Base-by-base conservation (phyloP, 2,888 invertebrate genomes). In the Drosophila anomelani region DNA sequence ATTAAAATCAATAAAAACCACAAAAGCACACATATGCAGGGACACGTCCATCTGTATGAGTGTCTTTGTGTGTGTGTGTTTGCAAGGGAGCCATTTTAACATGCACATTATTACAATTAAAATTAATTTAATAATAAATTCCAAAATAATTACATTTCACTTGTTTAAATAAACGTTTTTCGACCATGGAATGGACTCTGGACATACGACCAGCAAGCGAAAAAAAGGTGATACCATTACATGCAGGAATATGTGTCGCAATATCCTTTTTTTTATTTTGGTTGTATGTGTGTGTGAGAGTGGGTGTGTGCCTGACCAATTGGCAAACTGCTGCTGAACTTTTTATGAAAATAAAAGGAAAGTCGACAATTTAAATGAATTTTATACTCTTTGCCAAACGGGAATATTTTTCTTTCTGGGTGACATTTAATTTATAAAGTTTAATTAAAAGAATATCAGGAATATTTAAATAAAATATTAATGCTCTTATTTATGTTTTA, bases 121-220 rank as follows among this genome's bases (percentile, higher is more conserved):
- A 90, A 89, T 91, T 88, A 89, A 90, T 90, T 90, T 89, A 90
- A 90, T 90, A 90, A 90, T 90, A 90, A 90, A 90, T 90, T 90
- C 79, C 78, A 81, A 90, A 89, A 90, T 90, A 90, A 90, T 90
- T 90, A 81, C 90, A 90, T 89, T 73, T 78, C 79, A 90, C 89
- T 82, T 80, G 83, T 81, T 85, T 87, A 81, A 85, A 88, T 80
- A 90, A 82, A 78, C 76, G 77, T 75, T 85, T 81, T 39, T 60
- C 61, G 55, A 47, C 61, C 74, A 44, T 38, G 75, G 38, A 70
- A 56, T 70, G 71, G 47, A 69, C 67, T 68, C 55, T n/a, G 47
- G 47, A 20, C 39, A 53, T 46, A 46, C 32, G 38, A 32, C 29
- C 51, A 47, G 34, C 47, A 15, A 39, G 23, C 59, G 41, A 32